A percentile compares a stretch with the other conserved stretches of the same genome.
These are phyloP conservation scores for Ophraella communa DNA, from an alignment of 2,888 invertebrate genomes.

Conservation along the genomic window DNA sequence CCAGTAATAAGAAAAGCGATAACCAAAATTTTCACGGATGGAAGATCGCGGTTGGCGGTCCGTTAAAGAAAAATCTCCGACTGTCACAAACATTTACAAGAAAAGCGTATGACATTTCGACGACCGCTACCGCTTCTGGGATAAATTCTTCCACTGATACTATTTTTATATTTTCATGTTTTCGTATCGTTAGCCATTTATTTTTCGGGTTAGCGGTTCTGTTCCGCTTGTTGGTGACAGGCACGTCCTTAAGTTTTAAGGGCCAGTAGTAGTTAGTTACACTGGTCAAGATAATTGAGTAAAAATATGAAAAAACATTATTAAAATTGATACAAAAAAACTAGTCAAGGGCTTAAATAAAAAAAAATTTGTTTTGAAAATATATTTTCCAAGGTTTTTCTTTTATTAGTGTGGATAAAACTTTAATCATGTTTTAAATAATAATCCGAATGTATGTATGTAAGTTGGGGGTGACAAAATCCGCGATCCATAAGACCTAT, in stretches of 20 bases:
- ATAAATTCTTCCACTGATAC: slow-evolving; percentile 34
- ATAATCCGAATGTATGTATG: no score
- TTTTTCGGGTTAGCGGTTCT: slow-evolving; percentile 34
- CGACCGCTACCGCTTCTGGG: not conserved
- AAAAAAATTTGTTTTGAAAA: no score
- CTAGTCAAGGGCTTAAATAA: no score
- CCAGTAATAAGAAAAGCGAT: slow-evolving; percentile 11
- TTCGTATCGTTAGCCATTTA: slow-evolving; percentile 44
- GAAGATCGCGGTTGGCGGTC: slow-evolving; percentile 37
- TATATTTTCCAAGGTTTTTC: no score
- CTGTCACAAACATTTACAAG: slow-evolving; percentile 43
- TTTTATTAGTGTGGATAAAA: no score
- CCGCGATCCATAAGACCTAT: no score
- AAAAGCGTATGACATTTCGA: slow-evolving; percentile 36
- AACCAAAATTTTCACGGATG: slow-evolving; percentile 26
- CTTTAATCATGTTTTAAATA: no score
- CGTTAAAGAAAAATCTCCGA: slow-evolving; percentile 44
- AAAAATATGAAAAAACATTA: no score
- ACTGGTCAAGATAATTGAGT: no score
- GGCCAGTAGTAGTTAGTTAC: not conserved
- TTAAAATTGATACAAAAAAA: no score
- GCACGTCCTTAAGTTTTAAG: slow-evolving; percentile 20
- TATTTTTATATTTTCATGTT: slow-evolving; percentile 45
- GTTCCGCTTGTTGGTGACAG: slow-evolving; percentile 39
- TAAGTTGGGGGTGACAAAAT: no score